phyloP scores from a whole-genome alignment of 2,797 vertebrate genomes.

The Trematomus bernacchii region DNA sequence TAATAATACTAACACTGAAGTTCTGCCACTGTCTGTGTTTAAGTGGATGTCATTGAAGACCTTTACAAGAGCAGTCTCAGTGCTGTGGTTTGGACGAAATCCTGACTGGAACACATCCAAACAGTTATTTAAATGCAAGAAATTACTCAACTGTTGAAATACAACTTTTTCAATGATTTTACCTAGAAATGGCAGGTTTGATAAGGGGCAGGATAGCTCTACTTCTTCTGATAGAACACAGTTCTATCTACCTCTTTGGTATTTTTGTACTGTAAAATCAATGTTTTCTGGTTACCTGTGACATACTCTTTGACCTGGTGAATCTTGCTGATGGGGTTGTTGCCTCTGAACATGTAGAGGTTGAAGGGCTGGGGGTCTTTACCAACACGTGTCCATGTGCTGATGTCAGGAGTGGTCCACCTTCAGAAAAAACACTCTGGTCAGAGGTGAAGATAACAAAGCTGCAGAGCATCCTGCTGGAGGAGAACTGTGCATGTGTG shows the following conservation, averaged over 20 bases:
- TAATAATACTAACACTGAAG: no score
- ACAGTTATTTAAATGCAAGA: no score
- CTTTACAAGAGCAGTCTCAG: no score
- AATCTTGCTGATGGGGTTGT: slow-evolving; percentile 98
- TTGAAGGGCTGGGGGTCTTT: slow-evolving; percentile 97
- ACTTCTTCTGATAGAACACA: neutral
- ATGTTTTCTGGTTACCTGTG: slow-evolving; percentile 88
- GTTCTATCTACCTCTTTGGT: neutral
- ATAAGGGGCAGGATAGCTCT: neutral
- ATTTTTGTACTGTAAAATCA: neutral
- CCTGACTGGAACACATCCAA: no score
- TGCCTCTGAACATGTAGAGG: slow-evolving; percentile 98
- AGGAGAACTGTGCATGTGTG: neutral
- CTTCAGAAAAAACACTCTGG: slow-evolving; percentile 65
- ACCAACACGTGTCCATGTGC: slow-evolving; percentile 96
- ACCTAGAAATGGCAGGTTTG: no score
- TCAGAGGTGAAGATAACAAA: slow-evolving; percentile 22
- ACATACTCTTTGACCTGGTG: slow-evolving; percentile 98
- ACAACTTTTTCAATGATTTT: no score
- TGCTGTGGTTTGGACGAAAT: no score
- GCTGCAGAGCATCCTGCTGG: neutral
- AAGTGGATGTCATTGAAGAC: no score
- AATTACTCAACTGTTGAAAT: no score
- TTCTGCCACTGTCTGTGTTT: no score
- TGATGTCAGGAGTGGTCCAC: slow-evolving; percentile 98